phyloP scores from a whole-genome alignment of 2,797 vertebrate genomes.

The Channa striata region DNA sequence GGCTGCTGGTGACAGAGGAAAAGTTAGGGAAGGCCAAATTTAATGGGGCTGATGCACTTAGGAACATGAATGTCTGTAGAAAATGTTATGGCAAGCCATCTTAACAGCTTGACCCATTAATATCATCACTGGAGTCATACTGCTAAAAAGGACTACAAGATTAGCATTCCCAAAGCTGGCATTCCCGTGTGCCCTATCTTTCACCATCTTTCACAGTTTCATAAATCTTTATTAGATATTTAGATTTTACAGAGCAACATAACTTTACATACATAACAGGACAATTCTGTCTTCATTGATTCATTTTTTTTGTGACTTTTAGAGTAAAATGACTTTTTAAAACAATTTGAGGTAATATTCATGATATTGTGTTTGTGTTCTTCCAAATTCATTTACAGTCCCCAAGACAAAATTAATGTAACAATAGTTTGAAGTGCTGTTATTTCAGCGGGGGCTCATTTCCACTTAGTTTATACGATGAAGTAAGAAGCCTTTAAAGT shows the following conservation, averaged over 20 bases:
- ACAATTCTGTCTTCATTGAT: background rate
- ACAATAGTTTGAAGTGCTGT: constrained; percentile 42
- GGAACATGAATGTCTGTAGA: background rate
- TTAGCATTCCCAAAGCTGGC: background rate
- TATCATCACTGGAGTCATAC: background rate
- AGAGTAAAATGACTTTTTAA: background rate
- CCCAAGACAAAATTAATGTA: constrained; percentile 10
- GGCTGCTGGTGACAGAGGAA: too few relatives aligned
- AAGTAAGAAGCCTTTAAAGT: constrained; percentile 43
- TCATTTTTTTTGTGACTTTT: background rate
- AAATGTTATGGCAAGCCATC: background rate
- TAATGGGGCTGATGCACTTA: background rate
- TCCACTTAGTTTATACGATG: constrained; percentile 38
- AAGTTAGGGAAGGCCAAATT: background rate
- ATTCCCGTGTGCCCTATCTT: background rate
- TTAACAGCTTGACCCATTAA: background rate
- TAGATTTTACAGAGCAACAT: constrained; percentile 3
- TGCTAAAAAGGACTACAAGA: background rate
- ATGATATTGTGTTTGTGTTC: constrained; percentile 13
- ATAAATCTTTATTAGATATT: background rate
- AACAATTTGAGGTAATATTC: constrained; percentile 1
- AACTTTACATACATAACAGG: background rate
- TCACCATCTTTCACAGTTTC: background rate
- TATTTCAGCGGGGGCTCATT: constrained; percentile 50
- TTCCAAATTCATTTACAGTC: constrained; percentile 11